Conservation (phyloP, 2,888 invertebrate species). For the Lepidochitona cinerea region DNA sequence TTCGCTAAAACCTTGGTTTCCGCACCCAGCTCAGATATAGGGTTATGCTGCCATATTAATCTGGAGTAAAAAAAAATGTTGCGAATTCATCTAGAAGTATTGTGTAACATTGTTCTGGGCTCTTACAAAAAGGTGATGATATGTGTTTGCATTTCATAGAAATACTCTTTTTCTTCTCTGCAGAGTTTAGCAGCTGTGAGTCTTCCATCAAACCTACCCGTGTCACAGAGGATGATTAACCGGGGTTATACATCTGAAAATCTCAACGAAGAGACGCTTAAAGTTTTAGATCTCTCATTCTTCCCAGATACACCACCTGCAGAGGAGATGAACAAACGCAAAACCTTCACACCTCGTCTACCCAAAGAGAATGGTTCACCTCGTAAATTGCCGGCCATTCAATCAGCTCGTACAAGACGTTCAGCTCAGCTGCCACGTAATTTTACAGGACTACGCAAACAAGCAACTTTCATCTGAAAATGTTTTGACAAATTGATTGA, state of each 20-base stretch:
- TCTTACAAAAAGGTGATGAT: too few species aligned
- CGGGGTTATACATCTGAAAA: slow-evolving; percentile 54
- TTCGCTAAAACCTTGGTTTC: too few species aligned
- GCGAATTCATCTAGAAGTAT: too few species aligned
- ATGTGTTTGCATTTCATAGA: too few species aligned
- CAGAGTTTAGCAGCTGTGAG: slow-evolving; percentile 55
- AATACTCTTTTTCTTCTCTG: too few species aligned
- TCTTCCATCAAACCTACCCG: slow-evolving; percentile 54
- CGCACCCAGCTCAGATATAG: too few species aligned
- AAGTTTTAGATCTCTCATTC: slow-evolving; percentile 53
- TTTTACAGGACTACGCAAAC: neutral
- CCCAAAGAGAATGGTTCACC: neutral
- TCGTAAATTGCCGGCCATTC: neutral
- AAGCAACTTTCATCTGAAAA: neutral
- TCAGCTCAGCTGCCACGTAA: neutral
- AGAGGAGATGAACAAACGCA: neutral
- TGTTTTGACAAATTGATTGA: neutral
- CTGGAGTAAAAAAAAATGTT: too few species aligned
- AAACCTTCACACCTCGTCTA: neutral
- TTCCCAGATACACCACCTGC: slow-evolving; percentile 42
- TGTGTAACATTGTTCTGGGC: too few species aligned
- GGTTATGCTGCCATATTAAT: too few species aligned
- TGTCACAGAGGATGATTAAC: slow-evolving; percentile 58
- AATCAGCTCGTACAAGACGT: neutral
- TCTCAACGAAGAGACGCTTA: slow-evolving; percentile 48